Evolutionary conservation across 2,888 invertebrate genomes (phyloP).

Genomic region (Phorcus lineatus): DNA sequence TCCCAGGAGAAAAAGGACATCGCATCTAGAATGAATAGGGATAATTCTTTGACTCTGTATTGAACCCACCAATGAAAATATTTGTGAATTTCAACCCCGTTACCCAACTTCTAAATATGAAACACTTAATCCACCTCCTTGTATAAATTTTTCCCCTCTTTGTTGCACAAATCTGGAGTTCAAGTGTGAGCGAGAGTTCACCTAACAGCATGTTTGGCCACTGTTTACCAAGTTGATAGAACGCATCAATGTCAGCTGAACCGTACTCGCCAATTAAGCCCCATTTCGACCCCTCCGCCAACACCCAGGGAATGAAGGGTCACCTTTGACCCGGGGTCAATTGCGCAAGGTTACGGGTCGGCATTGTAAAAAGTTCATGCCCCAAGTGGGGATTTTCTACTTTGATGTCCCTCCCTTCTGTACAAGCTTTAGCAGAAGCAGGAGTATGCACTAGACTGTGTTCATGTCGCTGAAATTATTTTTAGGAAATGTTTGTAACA

Average conservation of each 20-base stretch:
- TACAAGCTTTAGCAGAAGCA: too few species aligned
- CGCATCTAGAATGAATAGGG: too few species aligned
- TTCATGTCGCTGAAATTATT: too few species aligned
- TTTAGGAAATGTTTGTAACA: too few species aligned
- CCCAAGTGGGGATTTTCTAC: not conserved
- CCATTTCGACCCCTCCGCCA: not conserved
- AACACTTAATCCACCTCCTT: too few species aligned
- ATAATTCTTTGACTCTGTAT: too few species aligned
- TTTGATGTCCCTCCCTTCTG: too few species aligned
- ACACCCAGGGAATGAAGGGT: not conserved
- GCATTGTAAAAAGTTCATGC: not conserved
- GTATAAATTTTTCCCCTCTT: not conserved
- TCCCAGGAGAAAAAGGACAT: too few species aligned
- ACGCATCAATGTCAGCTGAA: not conserved
- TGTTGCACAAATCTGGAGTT: not conserved
- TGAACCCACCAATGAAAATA: too few species aligned
- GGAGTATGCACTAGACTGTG: too few species aligned
- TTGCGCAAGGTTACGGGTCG: not conserved
- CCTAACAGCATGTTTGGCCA: not conserved
- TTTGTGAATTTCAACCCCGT: too few species aligned
- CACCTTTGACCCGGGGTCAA: constrained; percentile 1
- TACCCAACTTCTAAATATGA: too few species aligned
- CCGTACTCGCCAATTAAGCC: not conserved
- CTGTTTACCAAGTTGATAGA: not conserved
- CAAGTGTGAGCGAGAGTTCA: not conserved